Conservation (phyloP, 2,797 vertebrate species). For the Acanthiza pusilla region DNA sequence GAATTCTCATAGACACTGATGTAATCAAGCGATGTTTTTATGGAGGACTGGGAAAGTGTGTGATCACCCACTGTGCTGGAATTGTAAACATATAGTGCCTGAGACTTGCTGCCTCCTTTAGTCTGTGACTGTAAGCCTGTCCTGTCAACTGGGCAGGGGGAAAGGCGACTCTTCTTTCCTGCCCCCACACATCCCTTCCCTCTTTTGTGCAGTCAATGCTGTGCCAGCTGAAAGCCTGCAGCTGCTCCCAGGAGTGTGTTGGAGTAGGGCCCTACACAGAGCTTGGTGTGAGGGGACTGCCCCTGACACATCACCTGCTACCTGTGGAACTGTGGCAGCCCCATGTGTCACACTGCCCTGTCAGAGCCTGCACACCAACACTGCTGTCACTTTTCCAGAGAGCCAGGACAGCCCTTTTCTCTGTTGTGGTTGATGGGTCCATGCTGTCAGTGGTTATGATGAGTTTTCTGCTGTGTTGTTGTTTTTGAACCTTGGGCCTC, state of each 20-base stretch:
- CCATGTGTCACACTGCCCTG: not conserved
- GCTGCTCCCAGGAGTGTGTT: not conserved
- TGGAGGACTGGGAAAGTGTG: not conserved
- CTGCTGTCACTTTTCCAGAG: not conserved
- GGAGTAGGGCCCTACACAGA: not conserved
- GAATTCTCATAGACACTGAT: not conserved
- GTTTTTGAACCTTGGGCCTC: not conserved
- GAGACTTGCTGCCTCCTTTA: not conserved
- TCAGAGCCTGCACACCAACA: not conserved
- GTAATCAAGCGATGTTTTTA: not conserved
- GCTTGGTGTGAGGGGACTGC: not conserved
- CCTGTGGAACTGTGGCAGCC: not conserved
- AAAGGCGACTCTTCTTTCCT: not conserved
- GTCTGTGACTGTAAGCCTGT: not conserved
- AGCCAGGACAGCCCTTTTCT: not conserved
- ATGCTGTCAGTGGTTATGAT: not conserved
- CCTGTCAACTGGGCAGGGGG: rapidly evolving
- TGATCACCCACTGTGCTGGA: not conserved
- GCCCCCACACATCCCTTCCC: not conserved
- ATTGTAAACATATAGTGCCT: not conserved
- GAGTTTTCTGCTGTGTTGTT: not conserved
- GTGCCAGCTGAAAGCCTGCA: not conserved
- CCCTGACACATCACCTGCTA: not conserved
- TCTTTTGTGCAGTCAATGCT: not conserved
- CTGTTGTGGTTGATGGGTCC: not conserved